These are phyloP conservation scores for Diplolepis rosae DNA, from an alignment of 2,888 invertebrate species.

Conservation along the genomic window DNA sequence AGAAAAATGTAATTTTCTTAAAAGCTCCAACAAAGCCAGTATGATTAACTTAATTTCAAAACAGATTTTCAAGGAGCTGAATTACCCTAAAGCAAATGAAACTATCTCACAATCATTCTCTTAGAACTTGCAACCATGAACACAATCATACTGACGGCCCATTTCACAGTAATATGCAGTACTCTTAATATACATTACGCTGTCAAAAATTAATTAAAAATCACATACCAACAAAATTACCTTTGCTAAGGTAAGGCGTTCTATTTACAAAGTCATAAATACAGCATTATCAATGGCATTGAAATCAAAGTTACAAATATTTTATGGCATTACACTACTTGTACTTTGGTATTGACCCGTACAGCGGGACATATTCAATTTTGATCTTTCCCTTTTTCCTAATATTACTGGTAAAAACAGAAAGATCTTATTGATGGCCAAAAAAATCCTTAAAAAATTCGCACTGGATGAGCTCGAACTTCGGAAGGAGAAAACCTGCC, in stretches of 20 bases:
- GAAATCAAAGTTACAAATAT: slow-evolving; percentile 52
- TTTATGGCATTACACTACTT: slow-evolving; percentile 57
- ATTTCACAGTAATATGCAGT: slow-evolving; percentile 20
- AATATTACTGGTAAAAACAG: slow-evolving; percentile 32
- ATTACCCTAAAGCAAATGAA: slow-evolving; percentile 11
- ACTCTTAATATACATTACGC: slow-evolving; percentile 30
- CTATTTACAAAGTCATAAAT: slow-evolving; percentile 56
- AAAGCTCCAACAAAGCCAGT: background rate
- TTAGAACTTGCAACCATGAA: background rate
- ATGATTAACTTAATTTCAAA: background rate
- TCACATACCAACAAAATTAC: slow-evolving; percentile 41
- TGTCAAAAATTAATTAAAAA: slow-evolving; percentile 37
- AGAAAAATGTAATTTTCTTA: background rate
- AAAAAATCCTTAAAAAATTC: slow-evolving; percentile 24
- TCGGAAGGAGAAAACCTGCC: background rate
- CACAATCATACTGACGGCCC: background rate
- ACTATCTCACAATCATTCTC: background rate
- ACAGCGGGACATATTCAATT: slow-evolving; percentile 45
- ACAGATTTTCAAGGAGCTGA: background rate
- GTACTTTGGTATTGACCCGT: slow-evolving; percentile 58
- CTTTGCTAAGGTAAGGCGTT: slow-evolving; percentile 48
- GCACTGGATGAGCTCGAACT: background rate
- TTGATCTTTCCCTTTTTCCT: slow-evolving; percentile 31
- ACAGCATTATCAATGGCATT: slow-evolving; percentile 53
- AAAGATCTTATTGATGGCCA: slow-evolving; percentile 37